These are phyloP conservation scores for Proisotoma minuta DNA, from an alignment of 2,888 invertebrate genomes.

Conservation along the genomic window DNA sequence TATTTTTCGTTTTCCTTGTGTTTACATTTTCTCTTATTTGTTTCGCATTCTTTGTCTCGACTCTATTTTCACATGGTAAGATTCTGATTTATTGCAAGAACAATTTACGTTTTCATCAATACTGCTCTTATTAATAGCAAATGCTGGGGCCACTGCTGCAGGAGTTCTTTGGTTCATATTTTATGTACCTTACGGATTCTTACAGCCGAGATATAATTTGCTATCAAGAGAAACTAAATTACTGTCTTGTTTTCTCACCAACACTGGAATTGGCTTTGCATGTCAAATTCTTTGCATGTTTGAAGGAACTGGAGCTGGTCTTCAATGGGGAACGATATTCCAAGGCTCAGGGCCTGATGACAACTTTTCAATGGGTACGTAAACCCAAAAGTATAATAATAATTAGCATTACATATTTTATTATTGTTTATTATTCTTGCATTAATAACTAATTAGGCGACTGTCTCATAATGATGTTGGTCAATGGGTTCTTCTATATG, in stretches of 20 bases:
- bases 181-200: conserved; percentile 66
- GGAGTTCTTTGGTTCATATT: conserved; percentile 71
- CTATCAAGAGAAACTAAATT: conserved; percentile 30
- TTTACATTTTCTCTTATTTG: conserved; percentile 68
- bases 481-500: conserved; percentile 53
- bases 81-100: conserved; percentile 18
- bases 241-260: conserved; percentile 62
- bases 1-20: conserved; percentile 66
- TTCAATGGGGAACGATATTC: conserved; percentile 34
- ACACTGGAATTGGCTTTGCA: conserved; percentile 74
- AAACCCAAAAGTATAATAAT: neutral
- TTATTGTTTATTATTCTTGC: neutral
- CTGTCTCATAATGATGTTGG: conserved; percentile 33
- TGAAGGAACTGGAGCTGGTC: conserved; percentile 27
- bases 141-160: conserved; percentile 69
- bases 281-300: conserved; percentile 65
- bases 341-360: conserved; percentile 41
- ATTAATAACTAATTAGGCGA: conserved; percentile 48
- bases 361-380: conserved; percentile 26
- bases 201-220: conserved; percentile 59
- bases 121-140: conserved; percentile 56
- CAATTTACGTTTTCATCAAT: conserved; percentile 22
- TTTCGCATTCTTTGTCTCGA: conserved; percentile 74
- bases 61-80: conserved; percentile 73
- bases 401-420: neutral